Evolutionary conservation across 2,888 invertebrate genomes (phyloP).

Genomic region (Parnassius orleans): DNA sequence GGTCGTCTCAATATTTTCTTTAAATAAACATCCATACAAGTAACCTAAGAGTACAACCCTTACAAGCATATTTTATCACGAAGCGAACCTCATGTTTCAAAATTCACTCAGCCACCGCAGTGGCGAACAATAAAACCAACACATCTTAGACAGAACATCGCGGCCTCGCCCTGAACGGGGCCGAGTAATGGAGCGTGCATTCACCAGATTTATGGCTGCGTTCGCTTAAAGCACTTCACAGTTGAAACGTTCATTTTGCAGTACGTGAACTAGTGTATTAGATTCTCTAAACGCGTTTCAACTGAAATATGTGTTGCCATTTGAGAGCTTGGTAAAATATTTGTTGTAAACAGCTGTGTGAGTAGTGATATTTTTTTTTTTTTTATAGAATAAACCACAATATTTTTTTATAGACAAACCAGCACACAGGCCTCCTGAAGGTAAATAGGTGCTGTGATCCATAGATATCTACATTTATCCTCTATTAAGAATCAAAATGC

Average conservation of each 20-base stretch:
- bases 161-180: slow-evolving; percentile 30
- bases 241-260: slow-evolving; percentile 45
- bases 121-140: slow-evolving; percentile 34
- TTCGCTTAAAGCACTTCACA: slow-evolving; percentile 41
- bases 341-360: slow-evolving; percentile 1
- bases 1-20: too few relatives aligned
- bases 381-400: too few relatives aligned
- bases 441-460: too few relatives aligned
- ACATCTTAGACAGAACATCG: slow-evolving; percentile 31
- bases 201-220: slow-evolving; percentile 44
- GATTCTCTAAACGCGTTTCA: slow-evolving; percentile 37
- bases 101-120: slow-evolving; percentile 29
- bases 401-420: too few relatives aligned
- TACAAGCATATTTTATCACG: slow-evolving; percentile 2
- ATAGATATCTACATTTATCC: too few relatives aligned
- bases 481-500: too few relatives aligned
- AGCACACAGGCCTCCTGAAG: too few relatives aligned
- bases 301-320: slow-evolving; percentile 21
- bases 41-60: background rate
- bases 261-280: slow-evolving; percentile 38
- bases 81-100: slow-evolving; percentile 12
- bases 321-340: slow-evolving; percentile 10
- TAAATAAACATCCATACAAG: background rate
- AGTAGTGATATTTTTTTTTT: background rate
- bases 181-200: slow-evolving; percentile 45